phyloP scores from a whole-genome alignment of 2,113 vertebrate genomes.

The Phoenicopterus ruber region DNA sequence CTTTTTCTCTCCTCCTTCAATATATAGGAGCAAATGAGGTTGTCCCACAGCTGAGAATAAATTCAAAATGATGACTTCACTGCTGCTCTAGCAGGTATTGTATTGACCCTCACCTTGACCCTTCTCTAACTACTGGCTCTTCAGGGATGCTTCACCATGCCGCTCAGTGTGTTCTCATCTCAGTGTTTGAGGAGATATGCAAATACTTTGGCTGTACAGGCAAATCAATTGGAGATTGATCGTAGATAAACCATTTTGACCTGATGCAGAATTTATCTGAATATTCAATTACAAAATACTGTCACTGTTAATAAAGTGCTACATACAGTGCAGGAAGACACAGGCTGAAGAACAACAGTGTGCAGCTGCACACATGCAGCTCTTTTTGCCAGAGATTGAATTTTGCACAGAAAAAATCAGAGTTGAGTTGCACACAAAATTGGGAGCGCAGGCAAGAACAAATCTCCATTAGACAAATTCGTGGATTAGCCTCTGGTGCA shows the following conservation, averaged over 20 bases:
- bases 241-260: slow-evolving; percentile 23
- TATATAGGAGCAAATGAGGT: neutral
- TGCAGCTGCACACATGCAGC: neutral
- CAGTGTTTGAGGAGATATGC: slow-evolving; percentile 13
- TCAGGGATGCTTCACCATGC: neutral
- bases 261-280: slow-evolving; percentile 44
- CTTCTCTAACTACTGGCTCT: neutral
- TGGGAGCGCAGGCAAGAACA: neutral
- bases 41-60: slow-evolving; percentile 40
- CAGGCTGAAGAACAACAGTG: neutral
- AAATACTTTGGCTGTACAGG: slow-evolving; percentile 2
- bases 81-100: neutral
- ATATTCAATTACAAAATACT: slow-evolving; percentile 53
- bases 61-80: slow-evolving; percentile 32
- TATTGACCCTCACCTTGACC: slow-evolving; percentile 48
- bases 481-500: neutral
- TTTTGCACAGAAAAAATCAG: neutral
- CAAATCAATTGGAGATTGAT: slow-evolving; percentile 62
- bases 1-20: neutral
- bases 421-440: neutral
- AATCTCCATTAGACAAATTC: neutral
- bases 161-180: neutral
- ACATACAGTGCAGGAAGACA: neutral
- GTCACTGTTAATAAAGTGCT: slow-evolving; percentile 47
- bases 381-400: neutral